Percentiles rank a stretch among this genome's conserved stretches.
phyloP scores from a whole-genome alignment of 2,888 invertebrate species.

The Synergus itoensis region DNA sequence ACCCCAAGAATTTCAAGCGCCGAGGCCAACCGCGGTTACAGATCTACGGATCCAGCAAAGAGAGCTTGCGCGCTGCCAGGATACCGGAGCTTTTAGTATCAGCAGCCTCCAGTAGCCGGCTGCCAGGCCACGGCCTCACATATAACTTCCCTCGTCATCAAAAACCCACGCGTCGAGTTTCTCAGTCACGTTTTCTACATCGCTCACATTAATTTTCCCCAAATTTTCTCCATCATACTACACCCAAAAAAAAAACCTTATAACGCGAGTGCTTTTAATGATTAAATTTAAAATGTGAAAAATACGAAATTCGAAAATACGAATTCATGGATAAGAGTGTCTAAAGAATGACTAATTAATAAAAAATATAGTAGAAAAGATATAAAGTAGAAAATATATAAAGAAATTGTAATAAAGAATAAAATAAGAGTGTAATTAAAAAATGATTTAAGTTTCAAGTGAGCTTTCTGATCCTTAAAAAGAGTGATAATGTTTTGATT shows the following conservation, averaged over 20 bases:
- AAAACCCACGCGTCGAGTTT: neutral
- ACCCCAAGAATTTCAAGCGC: slow-evolving; percentile 18
- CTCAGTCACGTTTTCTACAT: slow-evolving; percentile 13
- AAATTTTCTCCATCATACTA: neutral
- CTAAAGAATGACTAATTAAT: neutral
- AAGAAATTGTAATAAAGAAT: neutral
- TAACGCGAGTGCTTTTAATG: neutral
- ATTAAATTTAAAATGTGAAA: neutral
- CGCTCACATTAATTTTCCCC: neutral
- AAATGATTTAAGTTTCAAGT: neutral
- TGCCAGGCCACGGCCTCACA: slow-evolving; percentile 41
- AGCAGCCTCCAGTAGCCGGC: slow-evolving; percentile 46
- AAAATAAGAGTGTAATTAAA: neutral
- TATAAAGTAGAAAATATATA: neutral
- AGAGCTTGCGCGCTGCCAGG: slow-evolving; percentile 44
- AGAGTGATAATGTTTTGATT: neutral
- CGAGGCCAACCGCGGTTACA: slow-evolving; percentile 10
- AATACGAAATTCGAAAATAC: neutral
- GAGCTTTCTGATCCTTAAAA: neutral
- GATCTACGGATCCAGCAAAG: slow-evolving; percentile 34
- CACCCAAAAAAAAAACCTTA: neutral
- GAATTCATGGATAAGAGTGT: neutral
- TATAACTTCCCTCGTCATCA: neutral
- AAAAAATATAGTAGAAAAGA: neutral
- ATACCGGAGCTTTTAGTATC: slow-evolving; percentile 30